Evolutionary conservation across 2,888 invertebrate species (phyloP).

Genomic region (Amphiduros pacificus): DNA sequence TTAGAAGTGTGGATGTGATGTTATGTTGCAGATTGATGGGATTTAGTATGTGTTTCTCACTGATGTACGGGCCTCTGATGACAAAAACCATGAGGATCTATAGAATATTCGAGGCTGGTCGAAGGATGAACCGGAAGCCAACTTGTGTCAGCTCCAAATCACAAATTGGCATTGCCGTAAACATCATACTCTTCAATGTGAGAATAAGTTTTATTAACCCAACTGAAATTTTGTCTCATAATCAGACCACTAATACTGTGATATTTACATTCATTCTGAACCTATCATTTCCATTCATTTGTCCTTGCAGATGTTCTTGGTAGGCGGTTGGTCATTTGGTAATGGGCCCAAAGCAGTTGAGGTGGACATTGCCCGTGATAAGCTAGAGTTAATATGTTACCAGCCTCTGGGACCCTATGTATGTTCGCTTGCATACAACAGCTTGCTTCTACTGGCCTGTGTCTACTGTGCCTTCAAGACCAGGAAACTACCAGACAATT

Average conservation of each 20-base stretch:
- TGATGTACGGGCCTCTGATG: constrained; percentile 33
- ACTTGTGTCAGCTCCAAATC: constrained; percentile 12
- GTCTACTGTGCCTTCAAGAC: constrained; percentile 47
- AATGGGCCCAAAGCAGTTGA: constrained; percentile 22
- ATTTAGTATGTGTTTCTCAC: constrained; percentile 34
- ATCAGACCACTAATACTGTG: too few relatives aligned
- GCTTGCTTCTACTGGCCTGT: constrained; percentile 39
- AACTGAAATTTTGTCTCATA: too few relatives aligned
- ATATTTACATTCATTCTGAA: too few relatives aligned
- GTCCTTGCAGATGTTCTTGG: constrained; percentile 23
- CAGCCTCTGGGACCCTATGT: constrained; percentile 28
- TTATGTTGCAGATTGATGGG: constrained; percentile 10
- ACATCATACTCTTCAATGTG: constrained; percentile 9
- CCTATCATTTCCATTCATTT: too few relatives aligned
- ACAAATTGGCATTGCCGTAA: constrained; percentile 9
- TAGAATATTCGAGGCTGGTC: constrained; percentile 34
- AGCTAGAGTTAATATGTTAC: constrained; percentile 34
- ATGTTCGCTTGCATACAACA: constrained; percentile 36
- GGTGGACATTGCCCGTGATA: background rate
- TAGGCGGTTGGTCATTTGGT: constrained; percentile 16
- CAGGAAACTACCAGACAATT: constrained; percentile 47
- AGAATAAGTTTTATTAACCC: background rate
- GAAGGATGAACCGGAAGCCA: constrained; percentile 23
- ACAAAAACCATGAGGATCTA: constrained; percentile 37
- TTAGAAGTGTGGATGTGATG: too few relatives aligned